These are phyloP conservation scores for Arge pagana DNA, from an alignment of 2,888 invertebrate genomes.

Conservation along the genomic window DNA sequence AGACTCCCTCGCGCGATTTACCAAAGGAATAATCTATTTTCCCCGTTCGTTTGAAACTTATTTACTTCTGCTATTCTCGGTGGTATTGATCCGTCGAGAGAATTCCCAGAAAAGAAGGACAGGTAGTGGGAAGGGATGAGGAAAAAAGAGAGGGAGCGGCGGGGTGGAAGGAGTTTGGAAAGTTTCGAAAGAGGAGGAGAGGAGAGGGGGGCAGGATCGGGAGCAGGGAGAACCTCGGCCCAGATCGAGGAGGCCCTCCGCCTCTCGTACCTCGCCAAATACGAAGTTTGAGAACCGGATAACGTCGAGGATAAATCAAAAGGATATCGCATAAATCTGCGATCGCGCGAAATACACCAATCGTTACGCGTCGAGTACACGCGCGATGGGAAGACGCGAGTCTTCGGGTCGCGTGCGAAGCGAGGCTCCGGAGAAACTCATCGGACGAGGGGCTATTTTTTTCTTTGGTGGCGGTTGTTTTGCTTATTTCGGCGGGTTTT, in stretches of 20 bases:
- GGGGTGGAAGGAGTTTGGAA: constrained; percentile 22
- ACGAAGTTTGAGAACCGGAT: constrained; percentile 49
- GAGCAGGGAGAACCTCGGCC: constrained; percentile 34
- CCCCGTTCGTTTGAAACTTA: constrained; percentile 49
- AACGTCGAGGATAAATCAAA: constrained; percentile 52
- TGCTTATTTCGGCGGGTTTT: too few relatives aligned
- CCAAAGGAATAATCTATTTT: constrained; percentile 49
- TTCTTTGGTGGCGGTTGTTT: too few relatives aligned
- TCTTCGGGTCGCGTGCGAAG: too few relatives aligned
- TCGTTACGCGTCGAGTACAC: too few relatives aligned
- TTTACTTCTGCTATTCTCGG: constrained; percentile 52
- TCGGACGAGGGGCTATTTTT: too few relatives aligned
- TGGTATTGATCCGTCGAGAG: constrained; percentile 47
- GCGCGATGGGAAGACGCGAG: too few relatives aligned
- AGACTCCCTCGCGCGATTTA: background rate
- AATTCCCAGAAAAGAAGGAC: constrained; percentile 39
- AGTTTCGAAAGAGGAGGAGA: constrained; percentile 19
- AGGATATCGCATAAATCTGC: constrained; percentile 53
- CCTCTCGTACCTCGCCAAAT: constrained; percentile 50
- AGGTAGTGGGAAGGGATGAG: constrained; percentile 29
- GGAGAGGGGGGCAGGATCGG: constrained; percentile 8
- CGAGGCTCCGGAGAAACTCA: too few relatives aligned
- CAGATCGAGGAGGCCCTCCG: constrained; percentile 48
- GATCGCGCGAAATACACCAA: constrained; percentile 30
- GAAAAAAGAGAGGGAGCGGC: constrained; percentile 24